Percentiles rank a stretch among this genome's conserved stretches.
Evolutionary conservation across 1,140 invertebrate genomes (phyloP).

Genomic region (Platyura marginata): DNA sequence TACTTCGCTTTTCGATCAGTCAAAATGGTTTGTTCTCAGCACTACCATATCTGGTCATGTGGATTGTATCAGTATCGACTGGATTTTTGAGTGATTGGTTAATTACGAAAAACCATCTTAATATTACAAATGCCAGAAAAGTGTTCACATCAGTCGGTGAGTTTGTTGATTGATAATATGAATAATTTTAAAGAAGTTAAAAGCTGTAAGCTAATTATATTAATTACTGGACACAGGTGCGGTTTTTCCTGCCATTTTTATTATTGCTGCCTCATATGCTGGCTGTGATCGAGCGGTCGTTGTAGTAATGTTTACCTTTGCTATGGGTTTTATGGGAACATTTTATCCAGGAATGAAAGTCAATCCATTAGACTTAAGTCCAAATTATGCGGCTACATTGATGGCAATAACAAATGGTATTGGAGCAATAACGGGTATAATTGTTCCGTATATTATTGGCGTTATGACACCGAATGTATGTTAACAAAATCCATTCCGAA

Average conservation of each 20-base stretch:
- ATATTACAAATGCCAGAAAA: constrained; percentile 42
- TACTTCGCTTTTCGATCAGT: constrained; percentile 66
- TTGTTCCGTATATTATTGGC: constrained; percentile 60
- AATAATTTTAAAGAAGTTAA: neutral
- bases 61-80: constrained; percentile 44
- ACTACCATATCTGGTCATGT: constrained; percentile 53
- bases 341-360: constrained; percentile 54
- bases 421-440: constrained; percentile 60
- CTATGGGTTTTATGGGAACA: constrained; percentile 55
- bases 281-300: constrained; percentile 47
- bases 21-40: constrained; percentile 47
- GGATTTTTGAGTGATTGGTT: constrained; percentile 49
- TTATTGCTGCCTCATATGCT: constrained; percentile 62
- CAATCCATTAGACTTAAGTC: constrained; percentile 68
- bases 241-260: constrained; percentile 53
- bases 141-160: constrained; percentile 52
- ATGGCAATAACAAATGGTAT: constrained; percentile 67
- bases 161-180: constrained; percentile 4
- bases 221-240: constrained; percentile 31
- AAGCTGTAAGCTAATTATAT: neutral
- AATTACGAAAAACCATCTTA: constrained; percentile 33
- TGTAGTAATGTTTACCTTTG: constrained; percentile 44
- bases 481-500: too few species aligned
- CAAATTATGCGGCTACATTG: constrained; percentile 62
- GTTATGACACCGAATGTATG: constrained; percentile 52